phyloP scores from a whole-genome alignment of 35 echinoderm and acorn worm species.

The Lytechinus pictus region DNA sequence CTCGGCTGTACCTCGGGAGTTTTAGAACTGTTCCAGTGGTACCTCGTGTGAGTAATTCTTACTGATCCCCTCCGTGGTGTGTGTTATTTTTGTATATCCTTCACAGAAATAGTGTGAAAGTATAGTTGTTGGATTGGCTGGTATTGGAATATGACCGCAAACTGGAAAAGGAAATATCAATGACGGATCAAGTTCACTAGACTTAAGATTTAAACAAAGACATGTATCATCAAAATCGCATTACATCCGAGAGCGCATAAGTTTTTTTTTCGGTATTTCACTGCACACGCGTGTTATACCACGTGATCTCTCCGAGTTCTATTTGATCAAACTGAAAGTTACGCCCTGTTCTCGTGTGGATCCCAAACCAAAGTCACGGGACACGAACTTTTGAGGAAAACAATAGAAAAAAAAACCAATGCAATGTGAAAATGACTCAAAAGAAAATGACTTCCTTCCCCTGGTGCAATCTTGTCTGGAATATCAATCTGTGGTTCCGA shows the following conservation, averaged over 20 bases:
- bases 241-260: background rate
- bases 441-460: background rate
- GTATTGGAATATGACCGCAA: background rate
- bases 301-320: background rate
- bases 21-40: too few relatives aligned
- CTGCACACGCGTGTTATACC: background rate
- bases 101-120: background rate
- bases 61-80: too few relatives aligned
- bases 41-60: too few relatives aligned
- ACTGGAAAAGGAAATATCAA: background rate
- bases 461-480: background rate
- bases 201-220: background rate
- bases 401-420: background rate
- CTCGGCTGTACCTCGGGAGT: too few relatives aligned
- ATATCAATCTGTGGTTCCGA: background rate
- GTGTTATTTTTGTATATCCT: background rate
- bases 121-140: background rate
- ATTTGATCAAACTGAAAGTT: conserved; percentile 3
- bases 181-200: background rate
- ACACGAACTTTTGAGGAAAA: background rate
- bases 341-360: background rate
- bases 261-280: background rate
- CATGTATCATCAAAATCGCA: background rate
- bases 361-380: background rate
- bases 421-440: conserved; percentile 3